A percentile compares a stretch with the other conserved stretches of the same genome.
phyloP scores from a whole-genome alignment of 2,888 invertebrate genomes.

The Mythimna pallens region DNA sequence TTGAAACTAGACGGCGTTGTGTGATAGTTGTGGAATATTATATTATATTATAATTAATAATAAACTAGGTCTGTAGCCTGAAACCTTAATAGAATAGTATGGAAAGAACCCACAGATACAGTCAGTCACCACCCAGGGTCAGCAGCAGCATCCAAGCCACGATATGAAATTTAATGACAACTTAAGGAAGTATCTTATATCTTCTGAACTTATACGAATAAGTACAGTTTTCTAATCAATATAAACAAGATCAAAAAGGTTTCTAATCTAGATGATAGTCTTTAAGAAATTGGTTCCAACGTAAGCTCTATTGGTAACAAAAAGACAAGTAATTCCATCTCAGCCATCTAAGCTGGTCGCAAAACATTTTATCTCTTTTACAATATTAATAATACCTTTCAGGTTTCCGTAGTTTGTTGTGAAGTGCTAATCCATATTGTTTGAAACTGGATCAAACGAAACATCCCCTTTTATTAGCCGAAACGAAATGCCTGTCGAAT shows the following conservation, averaged over 20 bases:
- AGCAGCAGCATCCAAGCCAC: background rate
- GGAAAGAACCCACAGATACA: background rate
- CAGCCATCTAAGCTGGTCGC: conserved; percentile 7
- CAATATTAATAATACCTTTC: conserved; percentile 45
- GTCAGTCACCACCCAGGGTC: background rate
- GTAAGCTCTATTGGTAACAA: conserved; percentile 37
- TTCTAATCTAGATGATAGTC: conserved; percentile 43
- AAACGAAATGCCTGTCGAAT: conserved; percentile 67
- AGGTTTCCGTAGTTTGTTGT: conserved; percentile 36
- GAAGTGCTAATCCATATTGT: conserved; percentile 65
- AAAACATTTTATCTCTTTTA: conserved; percentile 18
- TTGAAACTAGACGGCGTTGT: no score
- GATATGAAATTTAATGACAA: conserved; percentile 25
- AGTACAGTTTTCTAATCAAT: conserved; percentile 32
- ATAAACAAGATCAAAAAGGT: conserved; percentile 25
- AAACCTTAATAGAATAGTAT: conserved; percentile 5
- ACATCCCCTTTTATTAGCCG: conserved; percentile 63
- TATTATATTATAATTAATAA: no score
- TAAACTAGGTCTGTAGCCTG: no score
- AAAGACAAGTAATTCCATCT: conserved; percentile 32
- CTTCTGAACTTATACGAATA: conserved; percentile 1
- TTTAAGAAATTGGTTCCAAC: conserved; percentile 32
- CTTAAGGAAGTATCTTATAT: conserved; percentile 7
- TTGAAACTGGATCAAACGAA: conserved; percentile 66
- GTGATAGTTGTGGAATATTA: no score